Base-by-base conservation (phyloP, 2,797 vertebrate species). In the Rallus crepitans region DNA sequence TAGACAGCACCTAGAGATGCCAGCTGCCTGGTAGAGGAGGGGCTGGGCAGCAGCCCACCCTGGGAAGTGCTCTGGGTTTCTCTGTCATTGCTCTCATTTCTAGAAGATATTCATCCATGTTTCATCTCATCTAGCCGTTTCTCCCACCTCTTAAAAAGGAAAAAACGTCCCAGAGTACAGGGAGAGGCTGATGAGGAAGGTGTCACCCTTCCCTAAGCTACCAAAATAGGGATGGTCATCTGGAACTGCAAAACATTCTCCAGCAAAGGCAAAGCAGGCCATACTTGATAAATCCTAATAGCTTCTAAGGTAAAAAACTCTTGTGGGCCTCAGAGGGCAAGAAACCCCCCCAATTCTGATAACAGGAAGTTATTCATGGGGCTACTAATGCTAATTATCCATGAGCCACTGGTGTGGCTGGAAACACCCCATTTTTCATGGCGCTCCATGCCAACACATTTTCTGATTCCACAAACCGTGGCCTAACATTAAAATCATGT, bases 1-100 rank as follows among this genome's bases (percentile, higher is more conserved):
- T 76, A 60, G 85, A 19, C 7, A 78, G 39, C 65, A 82, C 75
- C 90, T 63, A 65, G 64, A 83, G 69, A 68, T 47, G 28, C 28
- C 81, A 89, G n/a, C 7, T 0, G 2, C 47, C 7, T 5, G 2
- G 57, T 18, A 25, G 77, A 66, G 63, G 18, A 79, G 27, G 9
- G 64, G 15, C 17, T 47, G 60, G 47, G 75, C 56, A 70, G 15
- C 65, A 75, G 40, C 30, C 9, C 0, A 0, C 20, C 14, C 65
- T 47, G 61, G 12, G n/a, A 81, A 64, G 16, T 9, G 30, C 30
- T 35, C 47, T 20, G 55, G 33, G 24, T 66, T 72, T 53, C 19
- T 57, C 42, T 25, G 9, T 14, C 16, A 2, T 5, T 59, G n/a
- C 19, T 77, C 27, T 2, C 33, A 59, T 48, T 93, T 56, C 57